A percentile compares a stretch with the other conserved stretches of the same genome.
Conservation (phyloP, 35 echinoderm and acorn worm species). For the Apostichopus parvimensis region DNA sequence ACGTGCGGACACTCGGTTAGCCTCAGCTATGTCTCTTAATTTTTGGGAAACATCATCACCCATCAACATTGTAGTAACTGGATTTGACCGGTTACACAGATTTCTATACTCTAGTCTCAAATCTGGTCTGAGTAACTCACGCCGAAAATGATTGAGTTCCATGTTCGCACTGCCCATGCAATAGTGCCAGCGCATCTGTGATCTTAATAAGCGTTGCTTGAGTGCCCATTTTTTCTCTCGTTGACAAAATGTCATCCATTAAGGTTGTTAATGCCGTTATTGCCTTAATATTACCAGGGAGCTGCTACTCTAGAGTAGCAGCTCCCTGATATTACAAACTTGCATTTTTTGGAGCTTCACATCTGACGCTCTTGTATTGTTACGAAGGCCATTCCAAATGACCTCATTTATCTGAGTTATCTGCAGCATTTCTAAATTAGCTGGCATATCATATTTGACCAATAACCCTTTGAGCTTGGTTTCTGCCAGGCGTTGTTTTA, state of each 20-base stretch:
- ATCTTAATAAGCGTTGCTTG: neutral
- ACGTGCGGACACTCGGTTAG: neutral
- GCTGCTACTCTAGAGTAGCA: no score
- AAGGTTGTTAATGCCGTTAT: conserved; percentile 9
- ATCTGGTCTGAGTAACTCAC: conserved; percentile 19
- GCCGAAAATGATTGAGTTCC: conserved; percentile 26
- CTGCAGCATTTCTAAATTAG: neutral
- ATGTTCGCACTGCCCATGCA: conserved; percentile 22
- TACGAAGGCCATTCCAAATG: neutral
- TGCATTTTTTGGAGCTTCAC: conserved; percentile 10
- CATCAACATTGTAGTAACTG: conserved; percentile 5
- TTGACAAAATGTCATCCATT: neutral
- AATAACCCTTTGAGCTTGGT: conserved; percentile 11
- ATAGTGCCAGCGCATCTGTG: conserved; percentile 8
- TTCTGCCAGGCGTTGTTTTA: no score
- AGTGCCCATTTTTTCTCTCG: neutral
- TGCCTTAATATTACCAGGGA: conserved; percentile 22
- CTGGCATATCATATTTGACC: conserved; percentile 29
- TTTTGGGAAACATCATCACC: conserved; percentile 18
- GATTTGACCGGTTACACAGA: neutral
- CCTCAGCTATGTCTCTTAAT: neutral
- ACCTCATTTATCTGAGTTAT: neutral
- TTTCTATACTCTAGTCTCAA: neutral
- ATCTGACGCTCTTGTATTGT: no score
- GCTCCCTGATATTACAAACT: neutral